Evolutionary conservation across 2,888 invertebrate species (phyloP).

Genomic region (Cistogaster globosa): DNA sequence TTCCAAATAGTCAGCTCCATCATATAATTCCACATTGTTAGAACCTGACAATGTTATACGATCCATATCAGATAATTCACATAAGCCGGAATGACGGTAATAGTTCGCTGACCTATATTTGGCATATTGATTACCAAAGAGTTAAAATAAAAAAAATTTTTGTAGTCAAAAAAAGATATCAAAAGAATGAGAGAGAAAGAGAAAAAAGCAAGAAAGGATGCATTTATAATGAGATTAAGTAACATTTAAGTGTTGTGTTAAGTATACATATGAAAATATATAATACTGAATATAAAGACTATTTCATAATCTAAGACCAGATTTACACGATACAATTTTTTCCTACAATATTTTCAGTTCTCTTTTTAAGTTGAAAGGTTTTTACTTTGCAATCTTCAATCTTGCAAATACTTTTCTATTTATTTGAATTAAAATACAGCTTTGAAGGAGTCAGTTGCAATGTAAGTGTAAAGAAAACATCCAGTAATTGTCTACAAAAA

Average conservation of each 20-base stretch:
- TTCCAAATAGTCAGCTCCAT: slow-evolving; percentile 92
- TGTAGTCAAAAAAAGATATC: slow-evolving; percentile 6
- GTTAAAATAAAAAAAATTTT: slow-evolving; percentile 24
- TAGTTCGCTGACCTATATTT: slow-evolving; percentile 92
- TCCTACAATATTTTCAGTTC: no score
- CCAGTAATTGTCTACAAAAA: no score
- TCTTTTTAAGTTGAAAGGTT: no score
- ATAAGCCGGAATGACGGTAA: slow-evolving; percentile 93
- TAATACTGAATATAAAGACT: no score
- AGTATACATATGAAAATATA: not conserved
- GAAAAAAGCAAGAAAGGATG: slow-evolving; percentile 3
- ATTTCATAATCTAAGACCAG: no score
- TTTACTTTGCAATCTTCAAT: no score
- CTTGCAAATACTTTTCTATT: no score
- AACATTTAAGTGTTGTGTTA: not conserved
- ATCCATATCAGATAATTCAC: slow-evolving; percentile 96
- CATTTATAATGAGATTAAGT: not conserved
- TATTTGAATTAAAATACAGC: no score
- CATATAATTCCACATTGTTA: slow-evolving; percentile 88
- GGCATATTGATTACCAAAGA: not conserved
- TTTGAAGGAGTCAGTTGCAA: no score
- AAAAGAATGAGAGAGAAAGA: not conserved
- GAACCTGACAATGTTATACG: slow-evolving; percentile 94
- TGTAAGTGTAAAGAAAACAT: no score
- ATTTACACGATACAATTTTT: no score